These are phyloP conservation scores for Gambelia wislizenii DNA, from an alignment of 2,797 vertebrate genomes.

Conservation along the genomic window DNA sequence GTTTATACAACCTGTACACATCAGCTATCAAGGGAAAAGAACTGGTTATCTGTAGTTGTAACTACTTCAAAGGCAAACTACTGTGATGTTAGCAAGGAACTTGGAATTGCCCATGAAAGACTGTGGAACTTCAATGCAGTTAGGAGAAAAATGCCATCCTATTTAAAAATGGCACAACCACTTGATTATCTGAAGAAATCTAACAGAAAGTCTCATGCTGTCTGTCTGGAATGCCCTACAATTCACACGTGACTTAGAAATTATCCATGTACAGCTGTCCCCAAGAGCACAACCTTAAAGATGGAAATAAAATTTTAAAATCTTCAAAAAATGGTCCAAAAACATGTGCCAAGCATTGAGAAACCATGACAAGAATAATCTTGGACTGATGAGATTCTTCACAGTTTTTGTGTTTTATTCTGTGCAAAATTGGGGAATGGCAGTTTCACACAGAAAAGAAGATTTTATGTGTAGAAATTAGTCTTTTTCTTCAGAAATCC, in stretches of 20 bases:
- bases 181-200: neutral
- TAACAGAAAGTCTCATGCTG: neutral
- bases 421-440: too few species aligned
- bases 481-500: too few species aligned
- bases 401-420: too few species aligned
- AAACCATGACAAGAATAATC: too few species aligned
- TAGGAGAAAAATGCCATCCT: neutral
- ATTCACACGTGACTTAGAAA: neutral
- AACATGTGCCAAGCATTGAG: too few species aligned
- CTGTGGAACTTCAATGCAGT: neutral
- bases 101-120: neutral
- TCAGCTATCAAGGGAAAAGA: neutral
- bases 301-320: too few species aligned
- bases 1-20: slow-evolving; percentile 13
- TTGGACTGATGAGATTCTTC: too few species aligned
- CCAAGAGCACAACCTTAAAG: neutral
- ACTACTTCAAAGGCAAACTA: neutral
- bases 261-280: neutral
- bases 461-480: too few species aligned
- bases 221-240: neutral
- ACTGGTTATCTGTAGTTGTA: neutral
- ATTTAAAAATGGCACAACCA: neutral
- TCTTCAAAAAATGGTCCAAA: too few species aligned
- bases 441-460: too few species aligned
- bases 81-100: neutral